Evolutionary conservation across 2,113 vertebrate genomes (phyloP), one percentile per base, ranked within the genome.

Genomic region (Eudyptes chrysolophus): DNA sequence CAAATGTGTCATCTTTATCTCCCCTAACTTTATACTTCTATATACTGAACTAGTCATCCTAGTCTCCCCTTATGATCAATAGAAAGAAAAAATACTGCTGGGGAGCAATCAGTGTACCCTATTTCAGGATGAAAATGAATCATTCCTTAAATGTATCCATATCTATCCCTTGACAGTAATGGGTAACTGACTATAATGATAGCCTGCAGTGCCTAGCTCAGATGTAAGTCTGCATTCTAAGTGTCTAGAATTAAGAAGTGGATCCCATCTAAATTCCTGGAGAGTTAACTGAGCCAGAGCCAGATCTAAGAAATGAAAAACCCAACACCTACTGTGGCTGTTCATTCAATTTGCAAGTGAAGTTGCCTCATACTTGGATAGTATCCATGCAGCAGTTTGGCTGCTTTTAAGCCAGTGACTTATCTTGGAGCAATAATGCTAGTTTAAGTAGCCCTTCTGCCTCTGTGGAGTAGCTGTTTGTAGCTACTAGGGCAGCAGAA

Each of bases 271-370:
- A 75, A 75, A 76, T 85, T 90, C 19, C 34, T 71, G 30, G 52
- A 74, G 32, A 78, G 29, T 68, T 83, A 6, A 1, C 34, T 34
- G 27, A 52, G 12, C 4, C 34, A 30, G 36, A 87, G 27, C 1
- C 7, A 40, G 14, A 66, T 9, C 29, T 89, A 36, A 30, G 34
- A 92, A 85, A 85, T 82, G 82, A 84, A 87, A 77, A 21, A 7
- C 0, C 0, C 19, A 65, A 15, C 16, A 62, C 3, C 11, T 30
- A 21, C 57, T 0, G 3, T 9, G 3, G 5, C 6, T 4, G 0
- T 66, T 90, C 2, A 74, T 74, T 69, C 34, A 25, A 6, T 68
- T 71, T 88, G 16, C n/a, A 62, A 58, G 19, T 36, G 30, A 85
- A 82, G 4, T 44, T 44, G 3, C 8, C 16, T 75, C 7, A 7